Conservation (phyloP, 2,797 vertebrate genomes). For the Oceanodroma leucorhoa region DNA sequence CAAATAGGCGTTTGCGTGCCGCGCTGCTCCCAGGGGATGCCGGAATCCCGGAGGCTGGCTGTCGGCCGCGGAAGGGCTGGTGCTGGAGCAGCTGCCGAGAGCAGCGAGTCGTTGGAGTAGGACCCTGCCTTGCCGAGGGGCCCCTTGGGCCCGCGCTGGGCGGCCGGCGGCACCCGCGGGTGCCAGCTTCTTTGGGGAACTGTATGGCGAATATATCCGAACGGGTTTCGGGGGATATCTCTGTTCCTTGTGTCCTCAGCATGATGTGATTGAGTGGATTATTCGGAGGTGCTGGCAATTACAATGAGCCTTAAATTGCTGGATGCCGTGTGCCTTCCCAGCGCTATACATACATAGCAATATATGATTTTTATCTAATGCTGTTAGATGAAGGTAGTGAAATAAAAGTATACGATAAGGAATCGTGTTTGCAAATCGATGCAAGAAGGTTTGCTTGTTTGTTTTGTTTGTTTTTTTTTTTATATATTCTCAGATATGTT, state of each 20-base stretch:
- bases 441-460: background rate
- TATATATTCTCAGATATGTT: background rate
- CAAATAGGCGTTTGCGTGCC: fast-evolving
- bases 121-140: background rate
- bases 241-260: background rate
- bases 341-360: background rate
- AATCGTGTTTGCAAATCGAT: background rate
- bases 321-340: background rate
- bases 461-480: background rate
- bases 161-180: too few relatives aligned
- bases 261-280: background rate
- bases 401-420: background rate
- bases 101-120: background rate
- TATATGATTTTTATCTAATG: background rate
- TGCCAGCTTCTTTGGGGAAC: background rate
- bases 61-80: background rate
- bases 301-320: background rate
- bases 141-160: fast-evolving
- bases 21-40: background rate
- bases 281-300: background rate
- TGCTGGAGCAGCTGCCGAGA: background rate
- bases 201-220: background rate
- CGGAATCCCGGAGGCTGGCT: background rate
- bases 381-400: background rate
- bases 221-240: background rate